Conservation (phyloP, 2,797 vertebrate species). For the Myotis pilosus region DNA sequence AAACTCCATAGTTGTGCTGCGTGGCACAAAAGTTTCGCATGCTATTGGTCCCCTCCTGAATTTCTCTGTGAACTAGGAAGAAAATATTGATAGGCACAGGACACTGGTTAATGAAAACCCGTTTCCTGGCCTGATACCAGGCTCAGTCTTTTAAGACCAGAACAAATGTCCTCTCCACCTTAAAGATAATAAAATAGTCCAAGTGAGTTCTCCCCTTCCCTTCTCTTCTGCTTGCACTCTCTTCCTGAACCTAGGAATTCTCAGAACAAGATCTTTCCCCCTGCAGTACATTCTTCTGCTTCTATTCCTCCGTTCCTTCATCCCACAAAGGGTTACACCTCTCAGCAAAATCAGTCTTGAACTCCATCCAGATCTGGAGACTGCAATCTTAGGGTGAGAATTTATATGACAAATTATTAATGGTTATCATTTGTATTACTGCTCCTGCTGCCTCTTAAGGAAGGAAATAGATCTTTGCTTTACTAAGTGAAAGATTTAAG, state of each 20-base stretch:
- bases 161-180: background rate
- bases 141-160: background rate
- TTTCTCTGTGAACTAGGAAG: background rate
- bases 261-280: background rate
- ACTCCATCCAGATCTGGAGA: background rate
- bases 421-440: background rate
- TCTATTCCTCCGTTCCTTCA: background rate
- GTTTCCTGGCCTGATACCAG: background rate
- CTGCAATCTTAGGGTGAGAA: background rate
- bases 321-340: background rate
- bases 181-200: background rate
- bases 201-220: background rate
- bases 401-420: background rate
- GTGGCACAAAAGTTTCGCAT: conserved; percentile 36
- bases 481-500: background rate
- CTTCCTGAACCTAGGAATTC: background rate
- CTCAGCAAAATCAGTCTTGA: background rate
- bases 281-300: background rate
- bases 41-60: background rate
- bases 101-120: background rate
- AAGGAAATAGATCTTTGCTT: background rate
- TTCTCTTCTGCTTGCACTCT: background rate
- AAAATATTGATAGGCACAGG: background rate
- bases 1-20: background rate
- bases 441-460: background rate